These are phyloP conservation scores for Nyleta sp. DNA, from an alignment of 2,888 invertebrate genomes.

Conservation along the genomic window DNA sequence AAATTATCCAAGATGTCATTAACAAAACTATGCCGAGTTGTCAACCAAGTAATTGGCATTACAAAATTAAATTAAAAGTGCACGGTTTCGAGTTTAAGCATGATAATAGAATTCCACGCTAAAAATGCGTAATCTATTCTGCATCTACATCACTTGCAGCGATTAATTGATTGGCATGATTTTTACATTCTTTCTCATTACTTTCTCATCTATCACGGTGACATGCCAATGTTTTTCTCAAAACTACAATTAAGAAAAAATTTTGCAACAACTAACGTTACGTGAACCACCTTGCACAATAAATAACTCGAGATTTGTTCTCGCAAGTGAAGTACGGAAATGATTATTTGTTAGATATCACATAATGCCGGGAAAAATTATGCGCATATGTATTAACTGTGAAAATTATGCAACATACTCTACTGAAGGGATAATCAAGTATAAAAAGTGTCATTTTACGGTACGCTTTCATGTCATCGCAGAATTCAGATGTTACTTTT, in stretches of 20 bases:
- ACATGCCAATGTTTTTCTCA: conserved; percentile 1
- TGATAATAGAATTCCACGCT: too few species aligned
- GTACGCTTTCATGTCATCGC: too few species aligned
- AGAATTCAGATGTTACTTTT: too few species aligned
- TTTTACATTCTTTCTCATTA: not conserved
- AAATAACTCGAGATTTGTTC: conserved; percentile 19
- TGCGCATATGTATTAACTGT: not conserved
- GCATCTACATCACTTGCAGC: too few species aligned
- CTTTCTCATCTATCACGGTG: not conserved
- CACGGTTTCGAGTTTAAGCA: too few species aligned
- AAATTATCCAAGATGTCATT: too few species aligned
- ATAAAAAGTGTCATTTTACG: not conserved
- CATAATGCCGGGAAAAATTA: conserved; percentile 8
- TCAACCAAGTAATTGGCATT: too few species aligned
- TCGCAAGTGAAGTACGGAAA: conserved; percentile 24
- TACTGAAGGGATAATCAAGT: not conserved
- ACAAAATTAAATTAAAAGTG: too few species aligned
- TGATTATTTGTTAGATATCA: conserved; percentile 25
- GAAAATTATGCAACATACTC: conserved; percentile 16
- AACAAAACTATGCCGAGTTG: too few species aligned
- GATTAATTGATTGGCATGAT: not conserved
- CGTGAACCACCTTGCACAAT: conserved; percentile 22
- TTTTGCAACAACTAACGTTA: conserved; percentile 26
- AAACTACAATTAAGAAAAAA: conserved; percentile 12
- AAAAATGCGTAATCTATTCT: too few species aligned